These are phyloP conservation scores for Dipodomys ordii DNA, from an alignment of 2,113 vertebrate genomes.

Conservation along the genomic window DNA sequence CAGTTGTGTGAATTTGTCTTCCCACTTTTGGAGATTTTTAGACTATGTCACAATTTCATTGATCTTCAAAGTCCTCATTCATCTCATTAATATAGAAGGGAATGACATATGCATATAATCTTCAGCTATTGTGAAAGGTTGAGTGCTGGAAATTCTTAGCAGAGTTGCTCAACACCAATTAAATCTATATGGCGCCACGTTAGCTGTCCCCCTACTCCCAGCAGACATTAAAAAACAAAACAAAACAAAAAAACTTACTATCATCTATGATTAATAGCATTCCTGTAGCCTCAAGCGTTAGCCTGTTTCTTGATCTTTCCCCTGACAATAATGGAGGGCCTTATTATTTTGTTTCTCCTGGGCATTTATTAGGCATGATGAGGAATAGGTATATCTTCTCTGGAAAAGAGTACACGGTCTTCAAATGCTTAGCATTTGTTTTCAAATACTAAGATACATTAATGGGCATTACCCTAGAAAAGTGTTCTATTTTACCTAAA, in stretches of 20 bases:
- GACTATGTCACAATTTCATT: background rate
- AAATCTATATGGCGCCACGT: slow-evolving; percentile 47
- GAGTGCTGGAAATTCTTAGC: slow-evolving; percentile 46
- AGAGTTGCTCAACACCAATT: slow-evolving; percentile 48
- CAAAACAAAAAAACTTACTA: background rate
- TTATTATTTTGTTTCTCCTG: slow-evolving; percentile 63
- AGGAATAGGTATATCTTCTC: slow-evolving; percentile 51
- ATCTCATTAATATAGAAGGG: background rate
- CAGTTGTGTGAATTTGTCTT: background rate
- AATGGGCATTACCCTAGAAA: slow-evolving; percentile 38
- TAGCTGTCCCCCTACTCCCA: slow-evolving; percentile 51
- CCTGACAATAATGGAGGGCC: slow-evolving; percentile 61
- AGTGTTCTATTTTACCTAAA: slow-evolving; percentile 17
- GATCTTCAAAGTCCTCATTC: background rate
- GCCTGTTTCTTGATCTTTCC: slow-evolving; percentile 17
- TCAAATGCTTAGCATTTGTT: background rate
- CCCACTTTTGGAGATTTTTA: slow-evolving; percentile 4
- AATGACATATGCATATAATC: background rate
- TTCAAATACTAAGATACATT: rapidly evolving
- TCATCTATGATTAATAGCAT: slow-evolving; percentile 65
- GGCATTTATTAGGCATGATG: slow-evolving; percentile 60
- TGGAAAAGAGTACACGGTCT: slow-evolving; percentile 53
- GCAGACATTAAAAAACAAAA: background rate
- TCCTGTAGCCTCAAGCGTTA: slow-evolving; percentile 68
- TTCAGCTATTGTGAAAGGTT: background rate